A percentile compares a stretch with the other conserved stretches of the same genome.
Conservation (phyloP, 2,113 vertebrate genomes). For the Pavo muticus region DNA sequence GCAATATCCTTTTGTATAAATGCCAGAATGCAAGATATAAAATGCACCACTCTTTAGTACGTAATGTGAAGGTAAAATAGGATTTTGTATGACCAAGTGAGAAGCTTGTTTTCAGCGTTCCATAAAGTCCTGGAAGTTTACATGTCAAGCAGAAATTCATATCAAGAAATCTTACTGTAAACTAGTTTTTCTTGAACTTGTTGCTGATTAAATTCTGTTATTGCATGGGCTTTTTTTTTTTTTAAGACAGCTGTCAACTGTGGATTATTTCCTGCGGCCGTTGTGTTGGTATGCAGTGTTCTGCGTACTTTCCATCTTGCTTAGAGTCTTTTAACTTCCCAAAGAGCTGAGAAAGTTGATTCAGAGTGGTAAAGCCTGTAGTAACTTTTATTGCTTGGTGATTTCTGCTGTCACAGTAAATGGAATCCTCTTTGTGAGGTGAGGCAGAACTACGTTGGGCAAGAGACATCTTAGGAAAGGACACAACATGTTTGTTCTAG, state of each 20-base stretch:
- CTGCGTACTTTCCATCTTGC: rapidly evolving
- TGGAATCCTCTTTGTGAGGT: neutral
- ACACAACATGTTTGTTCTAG: neutral
- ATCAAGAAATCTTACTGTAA: neutral
- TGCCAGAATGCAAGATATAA: neutral
- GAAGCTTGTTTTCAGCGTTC: neutral
- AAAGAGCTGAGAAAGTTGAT: neutral
- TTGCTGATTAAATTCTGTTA: neutral
- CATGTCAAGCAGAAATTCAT: rapidly evolving
- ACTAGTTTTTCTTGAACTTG: neutral
- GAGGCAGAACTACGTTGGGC: rapidly evolving
- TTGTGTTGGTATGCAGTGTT: too few relatives aligned
- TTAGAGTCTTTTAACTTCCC: neutral
- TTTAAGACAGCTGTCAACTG: neutral
- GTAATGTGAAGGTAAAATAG: neutral
- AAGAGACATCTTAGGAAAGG: neutral
- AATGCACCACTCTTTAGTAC: neutral
- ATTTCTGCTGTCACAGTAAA: neutral
- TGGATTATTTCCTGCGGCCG: rapidly evolving
- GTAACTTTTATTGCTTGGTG: neutral
- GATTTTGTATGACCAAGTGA: neutral
- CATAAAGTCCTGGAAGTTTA: neutral
- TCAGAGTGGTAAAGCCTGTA: rapidly evolving
- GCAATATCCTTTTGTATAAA: neutral
- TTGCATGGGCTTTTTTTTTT: neutral